These are phyloP conservation scores for Ophion ellenae DNA, from an alignment of 2,888 invertebrate species.

Conservation along the genomic window DNA sequence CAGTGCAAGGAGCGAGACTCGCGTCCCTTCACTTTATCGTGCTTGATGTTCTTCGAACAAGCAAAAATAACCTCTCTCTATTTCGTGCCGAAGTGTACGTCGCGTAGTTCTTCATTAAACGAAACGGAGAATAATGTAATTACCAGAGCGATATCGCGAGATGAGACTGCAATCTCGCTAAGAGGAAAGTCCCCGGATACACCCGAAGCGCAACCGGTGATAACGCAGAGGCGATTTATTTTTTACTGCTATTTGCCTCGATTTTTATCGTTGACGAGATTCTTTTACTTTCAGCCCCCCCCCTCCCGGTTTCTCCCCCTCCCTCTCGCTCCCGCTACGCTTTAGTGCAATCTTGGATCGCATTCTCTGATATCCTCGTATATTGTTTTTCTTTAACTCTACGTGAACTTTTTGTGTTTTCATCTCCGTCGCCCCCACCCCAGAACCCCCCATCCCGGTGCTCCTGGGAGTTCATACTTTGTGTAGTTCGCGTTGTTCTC, in stretches of 20 bases:
- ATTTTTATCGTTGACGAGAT: slow-evolving; percentile 37
- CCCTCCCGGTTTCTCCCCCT: background rate
- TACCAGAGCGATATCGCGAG: slow-evolving; percentile 34
- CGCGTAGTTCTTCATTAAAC: slow-evolving; percentile 38
- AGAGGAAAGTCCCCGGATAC: slow-evolving; percentile 5
- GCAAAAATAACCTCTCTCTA: background rate
- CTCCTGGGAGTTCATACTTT: background rate
- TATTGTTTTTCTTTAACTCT: slow-evolving; percentile 2
- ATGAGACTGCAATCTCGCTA: slow-evolving; percentile 27
- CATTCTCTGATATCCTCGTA: slow-evolving; percentile 16
- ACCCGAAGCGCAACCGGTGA: slow-evolving; percentile 15
- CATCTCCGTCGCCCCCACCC: background rate
- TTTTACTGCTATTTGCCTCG: slow-evolving; percentile 37
- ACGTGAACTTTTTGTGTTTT: slow-evolving; percentile 11
- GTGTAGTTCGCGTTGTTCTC: background rate
- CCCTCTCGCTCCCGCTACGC: background rate
- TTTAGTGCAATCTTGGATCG: slow-evolving; percentile 19
- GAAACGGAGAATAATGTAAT: slow-evolving; percentile 37
- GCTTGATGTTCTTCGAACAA: background rate
- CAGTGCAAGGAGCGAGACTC: background rate
- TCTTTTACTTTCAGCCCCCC: slow-evolving; percentile 5
- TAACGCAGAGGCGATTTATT: slow-evolving; percentile 24
- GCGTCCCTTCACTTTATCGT: background rate
- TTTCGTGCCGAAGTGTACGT: background rate
- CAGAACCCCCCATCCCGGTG: background rate